phyloP scores from a whole-genome alignment of 2,888 invertebrate species.

The Scaptomyza polygonia region DNA sequence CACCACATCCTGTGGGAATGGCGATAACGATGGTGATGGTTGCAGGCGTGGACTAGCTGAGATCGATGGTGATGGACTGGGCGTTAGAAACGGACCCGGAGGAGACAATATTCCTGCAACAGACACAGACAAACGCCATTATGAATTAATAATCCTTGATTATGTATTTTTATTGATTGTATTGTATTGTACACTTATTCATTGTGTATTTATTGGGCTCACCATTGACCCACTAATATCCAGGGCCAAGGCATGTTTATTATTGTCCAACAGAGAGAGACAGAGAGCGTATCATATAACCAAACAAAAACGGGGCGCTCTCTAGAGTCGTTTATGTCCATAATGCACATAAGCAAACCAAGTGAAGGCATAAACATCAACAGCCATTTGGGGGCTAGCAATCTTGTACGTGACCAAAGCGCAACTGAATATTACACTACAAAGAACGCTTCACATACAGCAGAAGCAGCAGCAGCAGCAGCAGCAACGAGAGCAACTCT shows the following conservation, averaged over 20 bases:
- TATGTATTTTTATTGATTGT: not conserved
- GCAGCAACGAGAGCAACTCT: constrained; percentile 40
- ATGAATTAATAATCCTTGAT: constrained; percentile 29
- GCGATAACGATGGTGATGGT: constrained; percentile 84
- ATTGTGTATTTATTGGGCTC: constrained; percentile 36
- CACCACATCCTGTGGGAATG: constrained; percentile 85
- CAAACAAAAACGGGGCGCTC: constrained; percentile 22
- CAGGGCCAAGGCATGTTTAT: constrained; percentile 27
- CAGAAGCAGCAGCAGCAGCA: constrained; percentile 14
- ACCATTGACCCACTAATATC: constrained; percentile 56
- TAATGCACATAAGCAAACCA: constrained; percentile 48
- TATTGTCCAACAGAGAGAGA: constrained; percentile 16
- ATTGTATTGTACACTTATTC: constrained; percentile 33
- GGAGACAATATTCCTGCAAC: constrained; percentile 84
- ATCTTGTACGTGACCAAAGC: constrained; percentile 76
- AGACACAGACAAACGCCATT: constrained; percentile 19
- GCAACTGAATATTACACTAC: constrained; percentile 48
- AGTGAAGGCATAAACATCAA: constrained; percentile 51
- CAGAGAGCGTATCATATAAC: constrained; percentile 36
- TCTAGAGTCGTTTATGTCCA: constrained; percentile 11
- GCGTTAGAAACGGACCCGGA: constrained; percentile 85
- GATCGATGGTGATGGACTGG: constrained; percentile 85
- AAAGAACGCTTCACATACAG: constrained; percentile 18
- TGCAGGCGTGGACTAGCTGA: constrained; percentile 85
- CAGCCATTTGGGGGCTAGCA: constrained; percentile 65